Evolutionary conservation across 2,113 vertebrate species (phyloP).

Genomic region (Triplophysa rosa): DNA sequence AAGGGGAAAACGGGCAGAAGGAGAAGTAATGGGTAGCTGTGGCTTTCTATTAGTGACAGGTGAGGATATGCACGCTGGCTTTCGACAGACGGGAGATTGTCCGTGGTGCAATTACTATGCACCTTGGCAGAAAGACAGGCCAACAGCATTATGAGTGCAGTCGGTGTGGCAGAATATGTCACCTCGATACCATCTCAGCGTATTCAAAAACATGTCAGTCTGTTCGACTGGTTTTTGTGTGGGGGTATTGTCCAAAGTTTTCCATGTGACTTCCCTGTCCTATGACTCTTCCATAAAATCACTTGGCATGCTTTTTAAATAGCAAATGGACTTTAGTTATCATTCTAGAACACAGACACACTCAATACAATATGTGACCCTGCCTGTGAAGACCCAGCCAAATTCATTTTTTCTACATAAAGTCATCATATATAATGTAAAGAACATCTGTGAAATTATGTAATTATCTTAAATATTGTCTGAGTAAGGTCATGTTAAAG

Average conservation of each 20-base stretch:
- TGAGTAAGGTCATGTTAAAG: too few species aligned
- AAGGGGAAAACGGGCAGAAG: slow-evolving; percentile 2
- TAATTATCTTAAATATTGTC: too few species aligned
- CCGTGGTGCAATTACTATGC: slow-evolving; percentile 51
- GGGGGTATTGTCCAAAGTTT: slow-evolving; percentile 10
- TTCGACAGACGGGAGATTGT: slow-evolving; percentile 48
- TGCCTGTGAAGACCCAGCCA: too few species aligned
- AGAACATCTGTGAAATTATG: too few species aligned
- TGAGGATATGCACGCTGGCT: slow-evolving; percentile 26
- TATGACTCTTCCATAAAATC: not conserved
- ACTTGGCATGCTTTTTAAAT: not conserved
- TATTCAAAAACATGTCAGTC: slow-evolving; percentile 18
- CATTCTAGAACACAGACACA: too few species aligned
- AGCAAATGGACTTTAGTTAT: too few species aligned
- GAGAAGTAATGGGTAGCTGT: slow-evolving; percentile 31
- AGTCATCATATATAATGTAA: too few species aligned
- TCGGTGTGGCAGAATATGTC: slow-evolving; percentile 47
- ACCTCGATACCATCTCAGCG: slow-evolving; percentile 26
- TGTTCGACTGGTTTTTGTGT: not conserved
- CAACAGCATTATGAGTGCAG: slow-evolving; percentile 46
- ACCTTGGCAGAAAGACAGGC: slow-evolving; percentile 41
- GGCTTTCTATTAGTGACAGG: slow-evolving; percentile 36
- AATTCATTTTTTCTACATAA: too few species aligned
- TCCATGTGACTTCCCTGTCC: not conserved
- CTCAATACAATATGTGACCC: too few species aligned